Conservation (phyloP, 2,113 vertebrate genomes). For the Menura novaehollandiae region DNA sequence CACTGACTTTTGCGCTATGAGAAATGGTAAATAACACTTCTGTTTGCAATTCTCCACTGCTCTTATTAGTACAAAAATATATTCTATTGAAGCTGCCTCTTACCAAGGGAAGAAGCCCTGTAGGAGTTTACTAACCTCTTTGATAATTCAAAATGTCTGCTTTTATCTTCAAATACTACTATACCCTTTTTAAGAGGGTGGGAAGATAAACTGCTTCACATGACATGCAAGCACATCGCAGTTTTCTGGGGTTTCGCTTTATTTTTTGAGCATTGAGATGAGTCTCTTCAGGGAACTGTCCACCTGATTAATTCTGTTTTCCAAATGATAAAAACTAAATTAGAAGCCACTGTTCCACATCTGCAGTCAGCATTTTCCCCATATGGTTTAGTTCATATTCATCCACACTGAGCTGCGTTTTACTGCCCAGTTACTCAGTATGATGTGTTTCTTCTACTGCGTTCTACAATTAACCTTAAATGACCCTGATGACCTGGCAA, state of each 20-base stretch:
- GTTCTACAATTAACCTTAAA: neutral
- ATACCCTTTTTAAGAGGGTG: neutral
- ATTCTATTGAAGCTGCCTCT: neutral
- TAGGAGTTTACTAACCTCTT: neutral
- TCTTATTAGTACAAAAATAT: neutral
- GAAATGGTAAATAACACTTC: neutral
- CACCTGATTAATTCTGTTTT: neutral
- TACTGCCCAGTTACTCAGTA: neutral
- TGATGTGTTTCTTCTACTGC: neutral
- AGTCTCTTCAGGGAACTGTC: neutral
- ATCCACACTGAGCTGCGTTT: neutral
- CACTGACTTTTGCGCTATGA: neutral
- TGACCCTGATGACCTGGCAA: neutral
- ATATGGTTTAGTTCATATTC: neutral
- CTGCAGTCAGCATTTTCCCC: neutral
- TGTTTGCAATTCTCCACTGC: neutral
- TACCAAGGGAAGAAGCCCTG: neutral
- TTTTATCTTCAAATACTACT: neutral
- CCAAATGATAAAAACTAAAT: neutral
- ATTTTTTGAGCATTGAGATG: neutral
- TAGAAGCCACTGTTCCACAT: neutral
- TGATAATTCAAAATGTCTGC: neutral
- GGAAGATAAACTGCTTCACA: neutral
- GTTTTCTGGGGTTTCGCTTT: neutral
- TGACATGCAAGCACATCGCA: fast-evolving